Evolutionary conservation across 2,113 vertebrate genomes (phyloP).

Genomic region (Thymallus thymallus): DNA sequence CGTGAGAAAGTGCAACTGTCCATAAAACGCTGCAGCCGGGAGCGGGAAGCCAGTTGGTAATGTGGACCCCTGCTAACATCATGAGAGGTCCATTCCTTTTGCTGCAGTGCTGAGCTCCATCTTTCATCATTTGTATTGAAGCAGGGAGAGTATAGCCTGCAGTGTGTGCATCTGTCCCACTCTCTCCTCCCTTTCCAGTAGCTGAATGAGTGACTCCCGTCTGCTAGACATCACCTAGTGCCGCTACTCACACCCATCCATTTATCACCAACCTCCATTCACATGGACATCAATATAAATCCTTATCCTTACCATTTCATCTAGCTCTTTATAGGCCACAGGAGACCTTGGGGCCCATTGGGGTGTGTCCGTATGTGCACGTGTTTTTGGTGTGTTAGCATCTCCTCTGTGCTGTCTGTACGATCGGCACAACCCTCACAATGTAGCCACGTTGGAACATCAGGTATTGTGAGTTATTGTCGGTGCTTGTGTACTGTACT

Average conservation of each 20-base stretch:
- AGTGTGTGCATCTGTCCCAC: no score
- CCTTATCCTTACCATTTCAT: background rate
- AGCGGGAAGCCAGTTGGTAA: no score
- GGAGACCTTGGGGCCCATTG: constrained; percentile 1
- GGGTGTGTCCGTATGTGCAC: constrained; percentile 6
- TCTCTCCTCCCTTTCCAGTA: constrained; percentile 27
- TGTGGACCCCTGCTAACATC: constrained; percentile 44
- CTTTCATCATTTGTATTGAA: constrained; percentile 37
- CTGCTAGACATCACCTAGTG: constrained; percentile 34
- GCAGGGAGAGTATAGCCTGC: background rate
- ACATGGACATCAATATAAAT: constrained; percentile 22
- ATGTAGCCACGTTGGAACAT: constrained; percentile 14
- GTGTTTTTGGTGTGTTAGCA: constrained; percentile 30
- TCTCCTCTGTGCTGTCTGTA: constrained; percentile 36
- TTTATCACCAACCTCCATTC: constrained; percentile 15
- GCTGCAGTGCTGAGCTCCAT: constrained; percentile 44
- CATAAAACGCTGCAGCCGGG: no score
- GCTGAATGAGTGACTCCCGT: constrained; percentile 36
- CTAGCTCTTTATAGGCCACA: constrained; percentile 8
- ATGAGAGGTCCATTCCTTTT: constrained; percentile 44
- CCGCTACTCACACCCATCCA: constrained; percentile 3
- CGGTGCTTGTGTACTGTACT: constrained; percentile 44
- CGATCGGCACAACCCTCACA: constrained; percentile 50
- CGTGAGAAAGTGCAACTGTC: no score
- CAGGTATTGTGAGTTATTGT: constrained; percentile 49